These are phyloP conservation scores for Imbricaverruca yamaguchii DNA, from an alignment of 2,888 invertebrate genomes.

Conservation along the genomic window DNA sequence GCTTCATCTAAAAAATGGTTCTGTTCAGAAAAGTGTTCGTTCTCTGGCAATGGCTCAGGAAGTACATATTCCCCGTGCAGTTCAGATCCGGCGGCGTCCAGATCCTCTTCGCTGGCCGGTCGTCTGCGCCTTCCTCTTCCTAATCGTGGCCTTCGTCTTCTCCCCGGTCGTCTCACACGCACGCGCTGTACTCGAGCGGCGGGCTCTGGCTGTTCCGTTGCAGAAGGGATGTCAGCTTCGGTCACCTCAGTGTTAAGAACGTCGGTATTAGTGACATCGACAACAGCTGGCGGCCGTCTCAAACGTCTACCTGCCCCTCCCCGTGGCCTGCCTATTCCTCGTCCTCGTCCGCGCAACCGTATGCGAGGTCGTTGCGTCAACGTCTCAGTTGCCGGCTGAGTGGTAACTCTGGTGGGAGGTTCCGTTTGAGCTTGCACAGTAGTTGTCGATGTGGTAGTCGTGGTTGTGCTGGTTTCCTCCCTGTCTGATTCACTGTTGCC, in stretches of 20 bases:
- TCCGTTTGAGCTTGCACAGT: neutral
- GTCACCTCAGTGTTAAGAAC: too few relatives aligned
- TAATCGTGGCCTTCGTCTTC: neutral
- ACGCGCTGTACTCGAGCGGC: too few relatives aligned
- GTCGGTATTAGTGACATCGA: too few relatives aligned
- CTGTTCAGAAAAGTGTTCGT: neutral
- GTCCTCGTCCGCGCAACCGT: neutral
- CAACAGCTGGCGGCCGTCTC: too few relatives aligned
- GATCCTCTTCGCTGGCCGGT: neutral
- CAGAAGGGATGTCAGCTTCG: too few relatives aligned
- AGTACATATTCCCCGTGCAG: neutral
- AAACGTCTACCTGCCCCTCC: neutral
- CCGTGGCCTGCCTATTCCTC: neutral
- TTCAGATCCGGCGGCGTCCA: neutral
- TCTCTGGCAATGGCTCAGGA: neutral
- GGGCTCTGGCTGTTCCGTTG: too few relatives aligned
- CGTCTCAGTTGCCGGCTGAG: neutral
- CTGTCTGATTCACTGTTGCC: neutral
- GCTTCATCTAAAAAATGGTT: constrained; percentile 21
- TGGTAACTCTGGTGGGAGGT: neutral
- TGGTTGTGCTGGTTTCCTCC: neutral
- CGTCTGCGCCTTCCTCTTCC: neutral
- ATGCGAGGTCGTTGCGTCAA: neutral
- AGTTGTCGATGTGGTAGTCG: neutral
- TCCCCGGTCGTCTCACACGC: neutral